Conservation (phyloP, 2,888 invertebrate species). For the Eupithecia exiguata region DNA sequence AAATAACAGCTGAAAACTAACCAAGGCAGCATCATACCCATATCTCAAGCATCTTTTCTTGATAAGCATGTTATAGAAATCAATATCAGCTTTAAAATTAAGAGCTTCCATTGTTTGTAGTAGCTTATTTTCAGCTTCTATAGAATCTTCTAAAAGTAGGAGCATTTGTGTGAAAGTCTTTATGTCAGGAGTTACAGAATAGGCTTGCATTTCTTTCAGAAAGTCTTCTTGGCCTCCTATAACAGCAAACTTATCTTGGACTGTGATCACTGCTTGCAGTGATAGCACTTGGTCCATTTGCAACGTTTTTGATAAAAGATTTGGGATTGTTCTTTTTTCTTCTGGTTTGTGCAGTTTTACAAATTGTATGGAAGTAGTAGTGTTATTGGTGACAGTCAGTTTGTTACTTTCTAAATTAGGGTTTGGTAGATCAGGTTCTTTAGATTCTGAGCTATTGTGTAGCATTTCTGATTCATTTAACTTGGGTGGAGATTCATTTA, state of each 20-base stretch:
- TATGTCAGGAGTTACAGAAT: constrained; percentile 88
- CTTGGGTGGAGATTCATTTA: background rate
- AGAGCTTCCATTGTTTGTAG: constrained; percentile 84
- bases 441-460: background rate
- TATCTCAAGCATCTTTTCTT: constrained; percentile 89
- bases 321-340: constrained; percentile 78
- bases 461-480: constrained; percentile 12
- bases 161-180: constrained; percentile 92
- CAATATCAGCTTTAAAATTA: constrained; percentile 88
- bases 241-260: constrained; percentile 88
- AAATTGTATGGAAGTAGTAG: constrained; percentile 49
- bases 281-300: constrained; percentile 85
- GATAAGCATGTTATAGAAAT: constrained; percentile 94
- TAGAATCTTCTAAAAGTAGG: constrained; percentile 86
- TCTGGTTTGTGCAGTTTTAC: constrained; percentile 43
- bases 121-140: constrained; percentile 87
- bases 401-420: constrained; percentile 32
- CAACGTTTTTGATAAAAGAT: constrained; percentile 85
- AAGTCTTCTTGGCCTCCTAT: constrained; percentile 92
- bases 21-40: constrained; percentile 88
- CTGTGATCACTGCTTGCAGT: constrained; percentile 82
- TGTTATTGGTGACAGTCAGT: constrained; percentile 37
- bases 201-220: constrained; percentile 87
- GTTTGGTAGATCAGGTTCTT: constrained; percentile 16
- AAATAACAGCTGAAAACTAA: constrained; percentile 65